These are phyloP conservation scores for Pteronura brasiliensis DNA, from an alignment of 2,113 vertebrate genomes.

Conservation along the genomic window DNA sequence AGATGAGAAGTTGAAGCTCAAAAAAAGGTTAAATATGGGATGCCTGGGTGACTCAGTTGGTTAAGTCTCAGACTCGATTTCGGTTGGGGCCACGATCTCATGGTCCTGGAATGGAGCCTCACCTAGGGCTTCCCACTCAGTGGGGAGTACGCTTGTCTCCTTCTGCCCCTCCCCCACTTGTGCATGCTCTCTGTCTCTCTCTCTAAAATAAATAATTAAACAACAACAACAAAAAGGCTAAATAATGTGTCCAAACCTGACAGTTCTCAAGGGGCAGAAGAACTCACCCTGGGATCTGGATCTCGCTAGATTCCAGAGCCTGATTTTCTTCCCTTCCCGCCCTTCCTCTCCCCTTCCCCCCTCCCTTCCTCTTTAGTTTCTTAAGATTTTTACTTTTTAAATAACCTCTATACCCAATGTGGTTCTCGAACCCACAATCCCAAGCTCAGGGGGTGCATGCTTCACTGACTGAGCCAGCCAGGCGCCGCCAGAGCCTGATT, in stretches of 20 bases:
- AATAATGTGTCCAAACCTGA: not conserved
- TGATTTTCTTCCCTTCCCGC: not conserved
- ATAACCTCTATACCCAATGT: not conserved
- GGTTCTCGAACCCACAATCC: not conserved
- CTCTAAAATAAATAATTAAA: not conserved
- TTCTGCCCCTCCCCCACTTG: not conserved
- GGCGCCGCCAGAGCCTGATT: not conserved
- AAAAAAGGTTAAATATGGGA: no score
- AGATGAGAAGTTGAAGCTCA: not conserved
- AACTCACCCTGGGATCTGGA: not conserved
- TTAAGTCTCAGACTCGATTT: no score
- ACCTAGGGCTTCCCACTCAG: no score
- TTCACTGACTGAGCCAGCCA: not conserved
- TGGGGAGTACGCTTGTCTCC: not conserved
- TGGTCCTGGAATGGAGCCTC: no score
- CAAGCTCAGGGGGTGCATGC: not conserved
- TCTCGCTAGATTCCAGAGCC: not conserved
- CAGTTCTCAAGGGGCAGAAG: not conserved
- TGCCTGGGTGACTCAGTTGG: no score
- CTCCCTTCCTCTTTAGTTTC: not conserved
- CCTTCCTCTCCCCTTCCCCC: accelerated
- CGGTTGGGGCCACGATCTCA: no score
- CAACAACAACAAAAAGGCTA: not conserved
- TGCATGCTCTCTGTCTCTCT: not conserved
- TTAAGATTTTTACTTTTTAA: not conserved